These are phyloP conservation scores for Platypus cylindrus DNA, from an alignment of 2,888 invertebrate genomes.

Conservation along the genomic window DNA sequence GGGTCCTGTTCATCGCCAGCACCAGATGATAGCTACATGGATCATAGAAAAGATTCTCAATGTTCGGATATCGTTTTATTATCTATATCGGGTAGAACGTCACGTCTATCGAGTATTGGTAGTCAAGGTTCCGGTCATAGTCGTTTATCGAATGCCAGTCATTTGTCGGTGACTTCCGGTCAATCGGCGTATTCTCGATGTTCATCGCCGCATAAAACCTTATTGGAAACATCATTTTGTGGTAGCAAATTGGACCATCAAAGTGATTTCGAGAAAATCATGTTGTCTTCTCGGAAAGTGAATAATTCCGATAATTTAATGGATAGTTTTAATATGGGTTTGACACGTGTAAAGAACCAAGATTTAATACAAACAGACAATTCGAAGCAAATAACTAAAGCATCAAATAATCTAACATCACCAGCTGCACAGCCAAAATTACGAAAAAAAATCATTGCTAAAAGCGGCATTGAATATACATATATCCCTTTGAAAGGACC, in stretches of 20 bases:
- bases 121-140: slow-evolving; percentile 49
- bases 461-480: slow-evolving; percentile 35
- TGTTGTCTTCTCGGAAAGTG: slow-evolving; percentile 45
- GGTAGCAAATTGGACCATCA: slow-evolving; percentile 49
- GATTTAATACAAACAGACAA: background rate
- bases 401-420: background rate
- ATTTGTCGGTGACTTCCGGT: slow-evolving; percentile 42
- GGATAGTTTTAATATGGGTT: slow-evolving; percentile 40
- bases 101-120: slow-evolving; percentile 70
- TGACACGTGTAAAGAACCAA: too few species aligned
- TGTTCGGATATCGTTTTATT: slow-evolving; percentile 67
- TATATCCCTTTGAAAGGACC: slow-evolving; percentile 39
- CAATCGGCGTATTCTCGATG: slow-evolving; percentile 50
- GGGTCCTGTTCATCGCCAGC: slow-evolving; percentile 25
- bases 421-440: slow-evolving; percentile 21
- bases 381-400: slow-evolving; percentile 1
- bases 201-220: slow-evolving; percentile 83
- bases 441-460: slow-evolving; percentile 28
- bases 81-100: slow-evolving; percentile 66
- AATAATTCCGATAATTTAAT: slow-evolving; percentile 53
- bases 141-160: slow-evolving; percentile 40
- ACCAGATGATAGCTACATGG: slow-evolving; percentile 22
- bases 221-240: slow-evolving; percentile 82
- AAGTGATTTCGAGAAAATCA: slow-evolving; percentile 37
- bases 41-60: slow-evolving; percentile 38